Evolutionary conservation across 2,888 invertebrate genomes (phyloP).

Genomic region (Drosophila tanythrix): DNA sequence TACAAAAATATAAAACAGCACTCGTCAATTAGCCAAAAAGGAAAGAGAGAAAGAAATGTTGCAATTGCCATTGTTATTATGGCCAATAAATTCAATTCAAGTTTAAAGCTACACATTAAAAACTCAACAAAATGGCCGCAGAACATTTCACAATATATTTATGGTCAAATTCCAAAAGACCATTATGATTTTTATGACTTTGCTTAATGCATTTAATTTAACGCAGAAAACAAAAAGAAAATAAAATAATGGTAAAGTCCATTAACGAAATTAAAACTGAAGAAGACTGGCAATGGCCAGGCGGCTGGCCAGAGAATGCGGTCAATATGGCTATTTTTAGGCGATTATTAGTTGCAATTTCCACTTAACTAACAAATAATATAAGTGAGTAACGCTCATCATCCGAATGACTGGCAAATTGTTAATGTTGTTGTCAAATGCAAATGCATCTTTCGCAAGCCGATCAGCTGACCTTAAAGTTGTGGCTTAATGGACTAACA

Average conservation of each 20-base stretch:
- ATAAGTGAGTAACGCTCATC: conserved; percentile 1
- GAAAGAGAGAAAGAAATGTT: conserved; percentile 44
- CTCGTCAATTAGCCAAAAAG: conserved; percentile 63
- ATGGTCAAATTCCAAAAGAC: conserved; percentile 30
- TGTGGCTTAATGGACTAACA: conserved; percentile 1
- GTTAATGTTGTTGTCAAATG: conserved; percentile 9
- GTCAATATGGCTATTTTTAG: conserved; percentile 20
- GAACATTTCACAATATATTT: conserved; percentile 34
- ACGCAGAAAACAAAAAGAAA: conserved; percentile 1
- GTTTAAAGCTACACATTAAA: conserved; percentile 63
- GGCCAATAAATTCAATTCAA: conserved; percentile 35
- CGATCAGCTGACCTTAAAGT: conserved; percentile 9
- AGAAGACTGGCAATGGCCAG: conserved; percentile 39
- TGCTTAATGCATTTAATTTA: conserved; percentile 68
- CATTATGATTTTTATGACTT: conserved; percentile 61
- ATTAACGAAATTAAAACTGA: conserved; percentile 73
- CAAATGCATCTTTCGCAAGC: conserved; percentile 28
- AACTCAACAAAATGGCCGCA: conserved; percentile 15
- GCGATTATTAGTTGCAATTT: conserved; percentile 15
- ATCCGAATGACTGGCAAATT: conserved; percentile 1
- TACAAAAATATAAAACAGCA: conserved; percentile 25
- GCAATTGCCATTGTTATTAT: conserved; percentile 31
- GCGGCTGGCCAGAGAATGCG: conserved; percentile 50
- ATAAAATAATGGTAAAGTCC: conserved; percentile 43
- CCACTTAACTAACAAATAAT: not conserved